These are phyloP conservation scores for Mimas tiliae DNA, from an alignment of 2,888 invertebrate genomes.

Conservation along the genomic window DNA sequence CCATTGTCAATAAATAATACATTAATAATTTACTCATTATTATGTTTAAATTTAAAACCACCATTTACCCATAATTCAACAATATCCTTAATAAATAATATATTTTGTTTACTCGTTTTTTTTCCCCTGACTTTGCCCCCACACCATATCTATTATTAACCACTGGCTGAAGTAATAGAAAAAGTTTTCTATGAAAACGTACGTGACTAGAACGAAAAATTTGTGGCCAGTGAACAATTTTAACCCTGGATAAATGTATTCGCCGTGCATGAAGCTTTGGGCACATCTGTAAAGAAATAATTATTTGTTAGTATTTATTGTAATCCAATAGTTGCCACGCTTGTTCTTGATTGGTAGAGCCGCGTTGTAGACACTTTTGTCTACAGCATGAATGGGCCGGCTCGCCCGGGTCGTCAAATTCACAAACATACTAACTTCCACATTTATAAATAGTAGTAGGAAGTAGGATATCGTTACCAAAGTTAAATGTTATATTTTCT, in stretches of 20 bases:
- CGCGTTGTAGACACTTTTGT: too few relatives aligned
- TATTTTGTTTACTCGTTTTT: constrained; percentile 7
- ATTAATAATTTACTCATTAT: constrained; percentile 17
- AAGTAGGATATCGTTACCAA: too few relatives aligned
- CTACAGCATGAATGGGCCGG: too few relatives aligned
- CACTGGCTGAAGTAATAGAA: constrained; percentile 69
- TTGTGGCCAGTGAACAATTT: constrained; percentile 50
- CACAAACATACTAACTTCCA: too few relatives aligned
- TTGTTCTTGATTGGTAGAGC: too few relatives aligned
- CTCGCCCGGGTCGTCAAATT: too few relatives aligned
- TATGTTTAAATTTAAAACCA: constrained; percentile 9
- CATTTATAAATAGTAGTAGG: too few relatives aligned
- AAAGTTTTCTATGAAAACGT: constrained; percentile 56
- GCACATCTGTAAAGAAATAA: constrained; percentile 52
- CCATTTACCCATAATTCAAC: constrained; percentile 6
- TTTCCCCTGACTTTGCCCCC: constrained; percentile 52
- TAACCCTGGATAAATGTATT: constrained; percentile 65
- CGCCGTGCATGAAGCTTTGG: constrained; percentile 54
- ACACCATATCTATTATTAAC: constrained; percentile 62
- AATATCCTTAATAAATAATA: background rate
- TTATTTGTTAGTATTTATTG: background rate
- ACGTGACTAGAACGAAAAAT: constrained; percentile 48
- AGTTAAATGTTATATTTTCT: too few relatives aligned
- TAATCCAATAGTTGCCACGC: too few relatives aligned
- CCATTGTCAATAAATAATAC: constrained; percentile 16